Evolutionary conservation across 1,140 invertebrate species (phyloP).

Genomic region (Hirudo medicinalis): DNA sequence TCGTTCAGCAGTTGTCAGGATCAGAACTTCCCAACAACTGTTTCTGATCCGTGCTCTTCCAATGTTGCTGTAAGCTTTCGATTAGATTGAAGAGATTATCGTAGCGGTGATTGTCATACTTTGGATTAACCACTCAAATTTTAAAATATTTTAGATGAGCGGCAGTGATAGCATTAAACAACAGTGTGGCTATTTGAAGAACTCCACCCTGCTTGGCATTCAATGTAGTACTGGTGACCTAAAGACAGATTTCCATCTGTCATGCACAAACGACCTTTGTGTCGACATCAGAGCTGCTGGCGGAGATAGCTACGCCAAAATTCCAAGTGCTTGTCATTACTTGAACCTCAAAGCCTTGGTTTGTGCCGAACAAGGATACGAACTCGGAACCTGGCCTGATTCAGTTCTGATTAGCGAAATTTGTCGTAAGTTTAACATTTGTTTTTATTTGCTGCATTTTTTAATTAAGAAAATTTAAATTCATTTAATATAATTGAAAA

Average conservation of each 20-base stretch:
- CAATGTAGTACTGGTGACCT: neutral
- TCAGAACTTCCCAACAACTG: neutral
- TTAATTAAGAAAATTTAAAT: no score
- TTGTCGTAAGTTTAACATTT: slow-evolving; percentile 9
- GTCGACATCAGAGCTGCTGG: neutral
- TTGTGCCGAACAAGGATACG: neutral
- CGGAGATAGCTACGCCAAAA: neutral
- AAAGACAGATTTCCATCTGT: neutral
- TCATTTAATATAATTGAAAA: neutral
- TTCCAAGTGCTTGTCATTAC: neutral
- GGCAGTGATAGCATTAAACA: neutral
- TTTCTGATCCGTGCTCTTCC: neutral
- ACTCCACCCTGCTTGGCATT: neutral
- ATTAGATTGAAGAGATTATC: neutral
- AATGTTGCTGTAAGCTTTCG: neutral
- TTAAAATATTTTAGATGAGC: slow-evolving; percentile 2
- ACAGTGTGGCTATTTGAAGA: neutral
- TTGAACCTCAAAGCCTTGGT: neutral
- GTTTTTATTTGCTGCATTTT: neutral
- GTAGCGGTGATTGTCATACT: neutral
- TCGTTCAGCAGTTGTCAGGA: slow-evolving; percentile 1
- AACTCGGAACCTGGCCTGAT: neutral
- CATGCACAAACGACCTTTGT: neutral
- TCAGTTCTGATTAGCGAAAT: neutral
- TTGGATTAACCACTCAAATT: neutral